Percentiles rank a stretch among this genome's conserved stretches.
Conservation (phyloP, 2,113 vertebrate genomes). For the Seriola aureovittata region DNA sequence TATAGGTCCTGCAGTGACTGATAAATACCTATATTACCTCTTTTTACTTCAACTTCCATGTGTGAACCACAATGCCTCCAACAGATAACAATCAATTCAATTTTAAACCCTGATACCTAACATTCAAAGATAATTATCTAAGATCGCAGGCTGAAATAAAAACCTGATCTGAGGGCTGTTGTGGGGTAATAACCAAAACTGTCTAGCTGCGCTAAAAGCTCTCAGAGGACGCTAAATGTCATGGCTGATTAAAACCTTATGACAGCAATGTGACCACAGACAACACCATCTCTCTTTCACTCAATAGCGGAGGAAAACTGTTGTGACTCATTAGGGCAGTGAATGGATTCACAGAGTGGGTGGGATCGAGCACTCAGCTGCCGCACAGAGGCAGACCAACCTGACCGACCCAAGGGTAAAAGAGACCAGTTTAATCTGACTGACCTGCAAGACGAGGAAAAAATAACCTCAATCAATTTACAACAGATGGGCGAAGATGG, state of each 20-base stretch:
- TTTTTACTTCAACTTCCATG: slow-evolving; percentile 26
- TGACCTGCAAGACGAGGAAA: slow-evolving; percentile 41
- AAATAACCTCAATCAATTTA: slow-evolving; percentile 59
- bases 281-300: slow-evolving; percentile 55
- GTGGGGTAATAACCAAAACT: slow-evolving; percentile 29
- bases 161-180: slow-evolving; percentile 31
- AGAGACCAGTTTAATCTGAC: slow-evolving; percentile 66
- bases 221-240: slow-evolving; percentile 65
- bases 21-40: background rate
- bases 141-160: slow-evolving; percentile 10
- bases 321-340: slow-evolving; percentile 62
- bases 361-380: slow-evolving; percentile 47
- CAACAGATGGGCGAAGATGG: slow-evolving; percentile 38
- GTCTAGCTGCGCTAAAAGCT: slow-evolving; percentile 43
- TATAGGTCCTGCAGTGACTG: background rate
- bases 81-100: slow-evolving; percentile 12
- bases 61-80: background rate
- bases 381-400: slow-evolving; percentile 42
- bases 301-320: slow-evolving; percentile 39
- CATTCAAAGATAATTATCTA: slow-evolving; percentile 3
- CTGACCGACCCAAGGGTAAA: slow-evolving; percentile 64
- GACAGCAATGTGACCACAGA: slow-evolving; percentile 66
- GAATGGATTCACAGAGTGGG: slow-evolving; percentile 54
- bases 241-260: slow-evolving; percentile 73
- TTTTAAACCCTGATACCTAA: slow-evolving; percentile 26